Evolutionary conservation across 1,140 invertebrate species (phyloP).

Genomic region (Potamilus streckersoni): DNA sequence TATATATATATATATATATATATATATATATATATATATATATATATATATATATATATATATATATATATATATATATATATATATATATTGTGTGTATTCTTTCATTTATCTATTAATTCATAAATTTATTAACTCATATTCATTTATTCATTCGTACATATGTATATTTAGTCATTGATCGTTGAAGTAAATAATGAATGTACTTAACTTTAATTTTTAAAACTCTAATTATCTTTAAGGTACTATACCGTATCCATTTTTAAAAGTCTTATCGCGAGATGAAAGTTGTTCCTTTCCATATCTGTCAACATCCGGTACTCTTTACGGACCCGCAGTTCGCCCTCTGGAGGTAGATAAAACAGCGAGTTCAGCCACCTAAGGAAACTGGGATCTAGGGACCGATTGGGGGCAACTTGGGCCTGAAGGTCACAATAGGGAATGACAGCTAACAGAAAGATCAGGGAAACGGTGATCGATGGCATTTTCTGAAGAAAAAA

Average conservation of each 20-base stretch:
- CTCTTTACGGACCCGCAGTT: conserved; percentile 59
- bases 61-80: no score
- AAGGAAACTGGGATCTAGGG: conserved; percentile 39
- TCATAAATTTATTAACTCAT: no score
- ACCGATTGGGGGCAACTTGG: conserved; percentile 19
- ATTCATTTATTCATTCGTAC: no score
- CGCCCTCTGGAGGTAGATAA: conserved; percentile 40
- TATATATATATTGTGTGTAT: no score
- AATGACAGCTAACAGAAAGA: conserved; percentile 24
- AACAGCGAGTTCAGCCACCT: conserved; percentile 46
- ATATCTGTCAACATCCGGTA: conserved; percentile 64
- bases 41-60: no score
- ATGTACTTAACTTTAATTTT: not conserved
- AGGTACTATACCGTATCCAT: conserved; percentile 60
- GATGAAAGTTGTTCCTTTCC: conserved; percentile 63
- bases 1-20: no score
- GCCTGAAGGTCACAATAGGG: conserved; percentile 25
- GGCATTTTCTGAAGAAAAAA: conserved; percentile 42
- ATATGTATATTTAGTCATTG: no score
- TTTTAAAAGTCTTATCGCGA: conserved; percentile 64
- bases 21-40: no score
- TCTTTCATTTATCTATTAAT: no score
- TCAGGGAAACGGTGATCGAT: conserved; percentile 18
- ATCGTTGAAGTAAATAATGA: not conserved
- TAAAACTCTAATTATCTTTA: not conserved